phyloP scores from a whole-genome alignment of 2,797 vertebrate genomes.

The Tiaroga cobitis region DNA sequence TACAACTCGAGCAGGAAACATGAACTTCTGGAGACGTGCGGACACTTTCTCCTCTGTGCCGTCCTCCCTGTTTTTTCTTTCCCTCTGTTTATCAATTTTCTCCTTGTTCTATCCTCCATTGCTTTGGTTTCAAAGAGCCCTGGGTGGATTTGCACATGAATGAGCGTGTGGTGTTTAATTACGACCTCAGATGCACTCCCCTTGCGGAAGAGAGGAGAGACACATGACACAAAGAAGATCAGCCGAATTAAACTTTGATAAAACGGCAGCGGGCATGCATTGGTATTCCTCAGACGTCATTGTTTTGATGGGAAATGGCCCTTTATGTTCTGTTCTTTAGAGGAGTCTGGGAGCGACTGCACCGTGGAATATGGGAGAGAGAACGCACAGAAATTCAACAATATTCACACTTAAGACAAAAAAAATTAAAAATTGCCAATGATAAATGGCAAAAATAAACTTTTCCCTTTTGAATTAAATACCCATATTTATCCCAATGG shows the following conservation, averaged over 20 bases:
- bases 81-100: conserved; percentile 37
- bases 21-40: conserved; percentile 1
- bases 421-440: not conserved
- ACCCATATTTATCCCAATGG: not conserved
- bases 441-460: not conserved
- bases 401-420: not conserved
- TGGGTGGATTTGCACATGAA: conserved; percentile 40
- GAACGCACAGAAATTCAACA: not conserved
- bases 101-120: conserved; percentile 18
- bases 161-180: conserved; percentile 46
- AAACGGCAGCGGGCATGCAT: conserved; percentile 30
- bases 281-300: conserved; percentile 42
- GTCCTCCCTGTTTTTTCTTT: conserved; percentile 10
- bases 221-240: conserved; percentile 45
- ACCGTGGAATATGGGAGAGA: not conserved
- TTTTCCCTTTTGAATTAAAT: not conserved
- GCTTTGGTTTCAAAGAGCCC: conserved; percentile 30
- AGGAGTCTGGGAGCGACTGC: not conserved
- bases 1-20: conserved; percentile 14
- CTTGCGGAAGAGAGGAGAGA: conserved; percentile 30
- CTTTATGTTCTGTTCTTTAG: conserved; percentile 28
- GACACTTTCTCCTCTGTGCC: conserved; percentile 31
- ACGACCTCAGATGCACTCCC: conserved; percentile 38
- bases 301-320: conserved; percentile 39
- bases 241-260: conserved; percentile 44